Conservation (phyloP, 1,140 invertebrate genomes). For the Spodoptera frugiperda region DNA sequence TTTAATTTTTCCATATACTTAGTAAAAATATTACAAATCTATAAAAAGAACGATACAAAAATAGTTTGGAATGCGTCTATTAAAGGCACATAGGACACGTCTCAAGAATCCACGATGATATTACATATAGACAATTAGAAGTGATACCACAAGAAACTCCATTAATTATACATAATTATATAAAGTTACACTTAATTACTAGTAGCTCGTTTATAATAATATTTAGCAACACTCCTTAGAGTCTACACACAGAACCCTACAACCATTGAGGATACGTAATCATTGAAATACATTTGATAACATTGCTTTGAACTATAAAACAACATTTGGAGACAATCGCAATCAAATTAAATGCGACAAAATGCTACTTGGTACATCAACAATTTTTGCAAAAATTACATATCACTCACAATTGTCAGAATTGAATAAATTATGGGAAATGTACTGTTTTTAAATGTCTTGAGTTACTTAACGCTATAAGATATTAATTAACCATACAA, state of each 20-base stretch:
- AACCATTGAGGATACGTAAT: conserved; percentile 19
- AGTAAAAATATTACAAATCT: conserved; percentile 43
- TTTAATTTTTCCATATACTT: conserved; percentile 32
- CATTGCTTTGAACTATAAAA: conserved; percentile 2
- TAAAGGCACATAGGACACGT: conserved; percentile 38
- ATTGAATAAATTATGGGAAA: background rate
- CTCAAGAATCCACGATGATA: background rate
- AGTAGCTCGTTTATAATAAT: background rate
- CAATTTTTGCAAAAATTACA: background rate
- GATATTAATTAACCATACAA: background rate
- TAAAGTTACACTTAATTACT: background rate
- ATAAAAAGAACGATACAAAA: conserved; percentile 44
- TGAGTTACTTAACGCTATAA: background rate
- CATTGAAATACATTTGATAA: background rate
- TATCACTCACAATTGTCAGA: background rate
- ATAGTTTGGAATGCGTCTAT: conserved; percentile 46
- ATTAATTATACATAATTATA: background rate
- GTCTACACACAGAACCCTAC: background rate
- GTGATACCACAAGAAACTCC: conserved; percentile 1
- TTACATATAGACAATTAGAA: background rate
- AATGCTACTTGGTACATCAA: conserved; percentile 4
- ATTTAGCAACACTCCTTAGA: background rate
- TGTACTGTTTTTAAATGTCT: background rate
- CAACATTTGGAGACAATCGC: background rate
- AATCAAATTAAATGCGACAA: conserved; percentile 17